These are phyloP conservation scores for Watsonalla binaria DNA, from an alignment of 2,888 invertebrate genomes.

Conservation along the genomic window DNA sequence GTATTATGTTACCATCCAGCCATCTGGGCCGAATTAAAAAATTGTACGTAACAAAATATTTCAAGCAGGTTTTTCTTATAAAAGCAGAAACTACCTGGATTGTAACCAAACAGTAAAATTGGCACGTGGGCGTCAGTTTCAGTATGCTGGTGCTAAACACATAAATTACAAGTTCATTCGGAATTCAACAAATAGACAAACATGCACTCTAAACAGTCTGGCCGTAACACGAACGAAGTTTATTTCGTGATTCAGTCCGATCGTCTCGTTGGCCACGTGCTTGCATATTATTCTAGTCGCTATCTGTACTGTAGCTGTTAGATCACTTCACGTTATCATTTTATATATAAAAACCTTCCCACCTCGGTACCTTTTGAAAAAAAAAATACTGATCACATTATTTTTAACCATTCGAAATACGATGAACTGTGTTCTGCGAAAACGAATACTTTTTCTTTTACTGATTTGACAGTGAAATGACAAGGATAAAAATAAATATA, in stretches of 20 bases:
- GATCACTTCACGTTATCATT: neutral
- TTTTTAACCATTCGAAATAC: neutral
- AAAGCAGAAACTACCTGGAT: too few relatives aligned
- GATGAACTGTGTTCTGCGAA: neutral
- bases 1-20: too few relatives aligned
- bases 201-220: neutral
- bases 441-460: too few relatives aligned
- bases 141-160: neutral
- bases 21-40: too few relatives aligned
- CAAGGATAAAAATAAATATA: neutral
- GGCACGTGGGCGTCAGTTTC: neutral
- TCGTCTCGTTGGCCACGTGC: constrained; percentile 14
- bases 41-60: neutral
- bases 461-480: neutral
- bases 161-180: constrained; percentile 1
- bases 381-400: neutral
- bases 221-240: constrained; percentile 3
- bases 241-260: constrained; percentile 14
- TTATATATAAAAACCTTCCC: neutral
- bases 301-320: neutral
- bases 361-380: neutral
- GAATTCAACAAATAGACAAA: constrained; percentile 1
- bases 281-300: neutral
- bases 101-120: too few relatives aligned
- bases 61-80: neutral